A percentile compares a stretch with the other conserved stretches of the same genome.
phyloP scores from a whole-genome alignment of 2,888 invertebrate species.

The Aporophyla nigra region DNA sequence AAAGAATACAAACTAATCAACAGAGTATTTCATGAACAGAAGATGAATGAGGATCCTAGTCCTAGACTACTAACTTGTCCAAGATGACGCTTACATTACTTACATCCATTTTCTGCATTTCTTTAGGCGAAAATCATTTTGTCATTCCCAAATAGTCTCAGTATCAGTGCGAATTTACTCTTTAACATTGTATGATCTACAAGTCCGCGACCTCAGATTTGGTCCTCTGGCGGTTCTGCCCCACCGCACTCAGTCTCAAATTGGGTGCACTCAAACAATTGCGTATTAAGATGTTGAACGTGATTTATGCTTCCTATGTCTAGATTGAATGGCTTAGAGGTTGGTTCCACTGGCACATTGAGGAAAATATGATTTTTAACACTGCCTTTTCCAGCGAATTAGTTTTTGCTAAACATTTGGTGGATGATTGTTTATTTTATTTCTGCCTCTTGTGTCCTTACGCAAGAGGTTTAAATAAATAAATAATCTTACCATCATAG shows the following conservation, averaged over 20 bases:
- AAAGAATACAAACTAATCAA: neutral
- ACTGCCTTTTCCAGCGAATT: neutral
- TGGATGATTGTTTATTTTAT: neutral
- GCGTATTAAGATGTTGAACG: slow-evolving; percentile 64
- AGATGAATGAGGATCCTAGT: neutral
- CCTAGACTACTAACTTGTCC: neutral
- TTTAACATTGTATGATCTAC: slow-evolving; percentile 8
- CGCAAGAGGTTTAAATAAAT: too few species aligned
- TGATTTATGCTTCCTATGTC: slow-evolving; percentile 65
- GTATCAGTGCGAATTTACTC: neutral
- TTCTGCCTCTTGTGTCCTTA: neutral
- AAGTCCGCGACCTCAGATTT: slow-evolving; percentile 39
- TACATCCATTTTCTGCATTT: neutral
- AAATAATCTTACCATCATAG: too few species aligned
- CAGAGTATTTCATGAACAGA: neutral
- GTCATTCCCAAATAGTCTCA: neutral
- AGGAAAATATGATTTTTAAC: slow-evolving; percentile 19
- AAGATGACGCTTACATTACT: neutral
- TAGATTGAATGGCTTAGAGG: slow-evolving; percentile 53
- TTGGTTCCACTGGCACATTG: slow-evolving; percentile 23
- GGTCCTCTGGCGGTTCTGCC: slow-evolving; percentile 33
- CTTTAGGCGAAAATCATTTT: neutral
- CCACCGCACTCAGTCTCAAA: slow-evolving; percentile 53
- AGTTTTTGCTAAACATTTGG: neutral
- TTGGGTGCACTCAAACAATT: slow-evolving; percentile 65